Percentiles rank a stretch among this genome's conserved stretches.
Conservation (phyloP, 1,140 invertebrate genomes). For the Nebria ingens region DNA sequence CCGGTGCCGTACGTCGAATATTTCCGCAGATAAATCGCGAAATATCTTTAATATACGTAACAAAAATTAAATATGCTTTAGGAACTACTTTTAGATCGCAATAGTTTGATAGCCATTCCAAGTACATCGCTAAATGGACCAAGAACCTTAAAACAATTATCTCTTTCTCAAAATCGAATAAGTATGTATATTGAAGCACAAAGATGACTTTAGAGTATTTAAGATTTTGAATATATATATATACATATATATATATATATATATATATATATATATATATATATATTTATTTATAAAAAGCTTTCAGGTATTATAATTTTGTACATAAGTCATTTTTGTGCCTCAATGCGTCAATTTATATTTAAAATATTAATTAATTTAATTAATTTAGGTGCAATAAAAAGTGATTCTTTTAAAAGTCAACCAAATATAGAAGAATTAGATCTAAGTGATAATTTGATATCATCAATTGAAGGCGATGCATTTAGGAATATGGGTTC, state of each 20-base stretch:
- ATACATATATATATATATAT: too few relatives aligned
- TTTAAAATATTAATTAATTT: too few relatives aligned
- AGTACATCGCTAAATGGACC: conserved; percentile 69
- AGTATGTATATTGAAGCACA: conserved; percentile 42
- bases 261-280: too few relatives aligned
- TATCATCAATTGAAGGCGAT: conserved; percentile 60
- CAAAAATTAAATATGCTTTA: too few relatives aligned
- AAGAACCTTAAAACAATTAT: conserved; percentile 54
- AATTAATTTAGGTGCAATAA: conserved; percentile 47
- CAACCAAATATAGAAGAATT: conserved; percentile 57
- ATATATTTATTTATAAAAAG: too few relatives aligned
- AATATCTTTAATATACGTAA: too few relatives aligned
- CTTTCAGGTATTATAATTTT: too few relatives aligned
- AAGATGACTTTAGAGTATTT: too few relatives aligned
- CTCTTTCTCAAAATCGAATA: conserved; percentile 67
- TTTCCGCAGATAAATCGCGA: too few relatives aligned
- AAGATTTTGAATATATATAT: too few relatives aligned
- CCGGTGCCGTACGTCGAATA: too few relatives aligned
- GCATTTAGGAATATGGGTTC: conserved; percentile 55
- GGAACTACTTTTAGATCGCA: conserved; percentile 70
- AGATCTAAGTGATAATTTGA: conserved; percentile 65
- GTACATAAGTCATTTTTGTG: not conserved
- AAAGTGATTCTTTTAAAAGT: conserved; percentile 52
- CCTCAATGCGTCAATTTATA: too few relatives aligned
- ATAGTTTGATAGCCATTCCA: conserved; percentile 64